These are phyloP conservation scores for Scaptomyza graminum DNA, from an alignment of 1,140 invertebrate species.

Conservation along the genomic window DNA sequence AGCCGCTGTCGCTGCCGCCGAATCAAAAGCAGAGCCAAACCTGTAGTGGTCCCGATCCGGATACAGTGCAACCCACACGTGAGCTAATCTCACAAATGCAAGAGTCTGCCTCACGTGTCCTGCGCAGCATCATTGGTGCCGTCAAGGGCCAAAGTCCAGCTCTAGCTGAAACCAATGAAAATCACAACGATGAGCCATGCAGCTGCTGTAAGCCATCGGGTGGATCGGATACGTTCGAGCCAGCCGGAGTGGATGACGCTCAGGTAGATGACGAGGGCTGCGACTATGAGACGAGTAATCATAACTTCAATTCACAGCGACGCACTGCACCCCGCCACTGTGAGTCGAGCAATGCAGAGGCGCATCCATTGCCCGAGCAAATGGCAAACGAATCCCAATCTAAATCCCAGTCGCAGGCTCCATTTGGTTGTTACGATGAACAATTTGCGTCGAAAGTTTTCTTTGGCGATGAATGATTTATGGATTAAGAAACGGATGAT, in stretches of 20 bases:
- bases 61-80: slow-evolving; percentile 42
- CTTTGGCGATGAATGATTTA: slow-evolving; percentile 15
- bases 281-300: slow-evolving; percentile 13
- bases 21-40: slow-evolving; percentile 11
- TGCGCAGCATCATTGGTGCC: slow-evolving; percentile 45
- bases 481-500: slow-evolving; percentile 19
- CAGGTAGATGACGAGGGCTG: slow-evolving; percentile 21
- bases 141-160: slow-evolving; percentile 31
- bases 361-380: neutral
- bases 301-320: slow-evolving; percentile 17
- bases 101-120: slow-evolving; percentile 49
- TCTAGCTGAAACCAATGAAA: neutral
- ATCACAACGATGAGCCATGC: slow-evolving; percentile 1
- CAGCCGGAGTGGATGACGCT: neutral
- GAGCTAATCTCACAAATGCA: slow-evolving; percentile 45
- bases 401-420: neutral
- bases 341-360: slow-evolving; percentile 14
- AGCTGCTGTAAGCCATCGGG: neutral
- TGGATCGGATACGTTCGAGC: neutral
- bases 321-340: slow-evolving; percentile 52
- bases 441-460: slow-evolving; percentile 60
- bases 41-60: neutral
- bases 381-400: neutral
- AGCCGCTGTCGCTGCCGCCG: slow-evolving; percentile 1
- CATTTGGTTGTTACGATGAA: slow-evolving; percentile 46